Conservation (phyloP, 2,888 invertebrate genomes). For the Lottia gigantea region DNA sequence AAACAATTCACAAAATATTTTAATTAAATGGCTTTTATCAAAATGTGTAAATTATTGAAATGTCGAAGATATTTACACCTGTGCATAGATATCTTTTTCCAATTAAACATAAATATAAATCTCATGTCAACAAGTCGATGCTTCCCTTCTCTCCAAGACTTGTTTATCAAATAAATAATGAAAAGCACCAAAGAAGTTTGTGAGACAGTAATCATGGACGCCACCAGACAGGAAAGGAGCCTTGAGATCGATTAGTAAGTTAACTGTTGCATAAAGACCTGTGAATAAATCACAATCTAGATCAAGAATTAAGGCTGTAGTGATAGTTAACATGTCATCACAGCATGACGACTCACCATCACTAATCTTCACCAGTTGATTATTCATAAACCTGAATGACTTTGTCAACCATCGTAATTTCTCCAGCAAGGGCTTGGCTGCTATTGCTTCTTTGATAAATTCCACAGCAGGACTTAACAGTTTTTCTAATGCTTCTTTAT, state of each 20-base stretch:
- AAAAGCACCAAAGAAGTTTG: conserved; percentile 55
- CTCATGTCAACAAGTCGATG: too few relatives aligned
- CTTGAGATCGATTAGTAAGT: conserved; percentile 50
- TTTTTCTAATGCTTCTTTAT: conserved; percentile 6
- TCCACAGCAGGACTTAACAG: conserved; percentile 7
- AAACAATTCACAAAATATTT: too few relatives aligned
- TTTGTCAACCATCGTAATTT: conserved; percentile 22
- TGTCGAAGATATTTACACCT: too few relatives aligned
- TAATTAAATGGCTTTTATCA: too few relatives aligned
- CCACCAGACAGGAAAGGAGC: conserved; percentile 54
- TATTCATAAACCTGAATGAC: conserved; percentile 17
- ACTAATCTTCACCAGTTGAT: conserved; percentile 13
- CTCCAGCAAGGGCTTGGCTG: conserved; percentile 19
- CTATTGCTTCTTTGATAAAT: conserved; percentile 6
- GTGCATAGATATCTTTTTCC: too few relatives aligned
- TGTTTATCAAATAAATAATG: conserved; percentile 53
- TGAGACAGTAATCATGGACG: conserved; percentile 55
- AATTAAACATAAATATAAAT: too few relatives aligned
- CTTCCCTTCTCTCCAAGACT: conserved; percentile 26
- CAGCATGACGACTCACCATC: conserved; percentile 35
- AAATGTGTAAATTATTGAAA: too few relatives aligned
- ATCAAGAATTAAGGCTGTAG: conserved; percentile 49
- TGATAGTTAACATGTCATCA: conserved; percentile 49
- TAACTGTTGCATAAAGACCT: conserved; percentile 49
- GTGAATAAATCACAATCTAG: conserved; percentile 35